phyloP scores from a whole-genome alignment of 1,140 invertebrate genomes.

The Aphelinus certus region DNA sequence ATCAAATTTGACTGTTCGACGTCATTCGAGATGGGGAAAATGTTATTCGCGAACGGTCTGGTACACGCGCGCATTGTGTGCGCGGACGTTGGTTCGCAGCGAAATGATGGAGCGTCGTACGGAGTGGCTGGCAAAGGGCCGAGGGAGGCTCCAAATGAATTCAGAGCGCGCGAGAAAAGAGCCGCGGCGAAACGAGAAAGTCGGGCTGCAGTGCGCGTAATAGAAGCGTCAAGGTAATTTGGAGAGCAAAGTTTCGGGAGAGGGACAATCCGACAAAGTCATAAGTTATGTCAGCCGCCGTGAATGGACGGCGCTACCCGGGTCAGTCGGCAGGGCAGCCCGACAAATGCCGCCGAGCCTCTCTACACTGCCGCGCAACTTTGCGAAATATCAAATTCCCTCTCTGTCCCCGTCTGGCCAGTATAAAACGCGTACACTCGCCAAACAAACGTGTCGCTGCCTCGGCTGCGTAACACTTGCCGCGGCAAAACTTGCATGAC shows the following conservation, averaged over 20 bases:
- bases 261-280: conserved; percentile 1
- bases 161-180: background rate
- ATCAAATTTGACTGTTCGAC: too few relatives aligned
- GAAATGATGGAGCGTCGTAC: background rate
- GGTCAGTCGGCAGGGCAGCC: conserved; percentile 21
- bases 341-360: conserved; percentile 7
- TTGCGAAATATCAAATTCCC: background rate
- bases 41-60: too few relatives aligned
- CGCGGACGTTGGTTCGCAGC: too few relatives aligned
- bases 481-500: too few relatives aligned
- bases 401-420: too few relatives aligned
- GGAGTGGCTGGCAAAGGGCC: background rate
- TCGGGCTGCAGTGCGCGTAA: background rate
- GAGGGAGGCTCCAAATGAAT: background rate
- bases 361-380: background rate
- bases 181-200: too few relatives aligned
- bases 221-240: conserved; percentile 28
- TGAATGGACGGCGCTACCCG: conserved; percentile 27
- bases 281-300: conserved; percentile 35
- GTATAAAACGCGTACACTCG: too few relatives aligned
- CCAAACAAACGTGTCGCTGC: too few relatives aligned
- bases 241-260: conserved; percentile 22
- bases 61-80: too few relatives aligned
- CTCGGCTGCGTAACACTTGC: too few relatives aligned
- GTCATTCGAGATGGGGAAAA: too few relatives aligned